Evolutionary conservation across 1,140 invertebrate species (phyloP).

Genomic region (Drosophila insularis): DNA sequence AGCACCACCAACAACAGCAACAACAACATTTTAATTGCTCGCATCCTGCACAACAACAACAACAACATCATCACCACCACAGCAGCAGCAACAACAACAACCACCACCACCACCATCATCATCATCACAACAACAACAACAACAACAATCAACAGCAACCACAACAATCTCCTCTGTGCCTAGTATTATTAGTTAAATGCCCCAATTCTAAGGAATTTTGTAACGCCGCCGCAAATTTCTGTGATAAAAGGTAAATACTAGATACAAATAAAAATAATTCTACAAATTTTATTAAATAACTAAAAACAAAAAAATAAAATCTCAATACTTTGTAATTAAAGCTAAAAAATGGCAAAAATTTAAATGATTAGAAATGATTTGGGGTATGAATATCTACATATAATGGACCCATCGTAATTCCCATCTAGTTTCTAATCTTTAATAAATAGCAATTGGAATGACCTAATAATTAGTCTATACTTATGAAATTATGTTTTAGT

Average conservation of each 20-base stretch:
- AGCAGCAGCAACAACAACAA: constrained; percentile 39
- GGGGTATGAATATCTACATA: too few species aligned
- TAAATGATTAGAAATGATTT: too few species aligned
- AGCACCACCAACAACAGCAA: constrained; percentile 32
- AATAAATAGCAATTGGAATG: too few species aligned
- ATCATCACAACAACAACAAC: constrained; percentile 38
- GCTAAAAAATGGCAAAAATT: too few species aligned
- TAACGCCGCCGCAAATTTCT: constrained; percentile 82
- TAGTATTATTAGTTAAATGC: constrained; percentile 83
- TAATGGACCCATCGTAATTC: too few species aligned
- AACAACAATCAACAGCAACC: constrained; percentile 63
- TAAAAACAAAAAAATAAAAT: not conserved
- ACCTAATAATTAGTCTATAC: too few species aligned
- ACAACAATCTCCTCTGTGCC: constrained; percentile 82
- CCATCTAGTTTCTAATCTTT: too few species aligned
- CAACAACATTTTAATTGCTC: constrained; percentile 64
- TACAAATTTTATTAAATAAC: not conserved
- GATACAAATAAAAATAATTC: not conserved
- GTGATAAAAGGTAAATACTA: constrained; percentile 82
- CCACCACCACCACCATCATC: constrained; percentile 42
- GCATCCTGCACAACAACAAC: constrained; percentile 58
- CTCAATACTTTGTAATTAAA: too few species aligned
- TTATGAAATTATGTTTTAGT: too few species aligned
- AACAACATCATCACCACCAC: constrained; percentile 39
- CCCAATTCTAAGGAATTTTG: constrained; percentile 82